Conservation (phyloP, 2,888 invertebrate genomes). For the Macaria liturata region DNA sequence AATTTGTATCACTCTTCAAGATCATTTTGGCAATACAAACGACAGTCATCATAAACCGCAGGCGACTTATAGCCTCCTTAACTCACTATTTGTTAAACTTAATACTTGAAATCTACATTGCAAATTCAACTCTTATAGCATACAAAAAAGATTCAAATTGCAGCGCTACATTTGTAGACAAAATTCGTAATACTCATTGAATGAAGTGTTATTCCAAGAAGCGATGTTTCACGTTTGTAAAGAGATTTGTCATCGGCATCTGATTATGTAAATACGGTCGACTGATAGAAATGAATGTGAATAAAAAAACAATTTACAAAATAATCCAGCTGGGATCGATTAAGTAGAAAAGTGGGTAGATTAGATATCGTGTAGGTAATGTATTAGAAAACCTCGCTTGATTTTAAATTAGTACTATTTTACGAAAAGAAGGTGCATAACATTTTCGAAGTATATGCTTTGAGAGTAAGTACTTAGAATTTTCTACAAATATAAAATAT, state of each 20-base stretch:
- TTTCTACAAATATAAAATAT: no score
- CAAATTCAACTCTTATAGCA: not conserved
- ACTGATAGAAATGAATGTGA: constrained; percentile 8
- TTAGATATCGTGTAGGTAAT: no score
- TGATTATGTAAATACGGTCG: constrained; percentile 13
- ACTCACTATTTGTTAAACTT: no score
- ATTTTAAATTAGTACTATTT: no score
- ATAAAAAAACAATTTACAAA: constrained; percentile 12
- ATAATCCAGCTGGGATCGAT: not conserved
- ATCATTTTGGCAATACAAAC: no score
- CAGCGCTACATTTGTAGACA: not conserved
- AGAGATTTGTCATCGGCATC: constrained; percentile 22
- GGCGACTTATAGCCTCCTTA: no score
- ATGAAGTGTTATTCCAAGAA: constrained; percentile 26
- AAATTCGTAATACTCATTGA: constrained; percentile 13
- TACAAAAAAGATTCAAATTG: not conserved
- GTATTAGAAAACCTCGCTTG: no score
- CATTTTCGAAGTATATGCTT: no score
- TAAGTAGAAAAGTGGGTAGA: not conserved
- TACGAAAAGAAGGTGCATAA: no score
- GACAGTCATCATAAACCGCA: no score
- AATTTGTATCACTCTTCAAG: not conserved
- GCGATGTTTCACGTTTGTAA: constrained; percentile 22
- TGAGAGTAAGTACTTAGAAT: no score
- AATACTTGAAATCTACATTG: not conserved